Evolutionary conservation across 1,140 invertebrate species (phyloP).

Genomic region (Ptiloglossa arizonensis): DNA sequence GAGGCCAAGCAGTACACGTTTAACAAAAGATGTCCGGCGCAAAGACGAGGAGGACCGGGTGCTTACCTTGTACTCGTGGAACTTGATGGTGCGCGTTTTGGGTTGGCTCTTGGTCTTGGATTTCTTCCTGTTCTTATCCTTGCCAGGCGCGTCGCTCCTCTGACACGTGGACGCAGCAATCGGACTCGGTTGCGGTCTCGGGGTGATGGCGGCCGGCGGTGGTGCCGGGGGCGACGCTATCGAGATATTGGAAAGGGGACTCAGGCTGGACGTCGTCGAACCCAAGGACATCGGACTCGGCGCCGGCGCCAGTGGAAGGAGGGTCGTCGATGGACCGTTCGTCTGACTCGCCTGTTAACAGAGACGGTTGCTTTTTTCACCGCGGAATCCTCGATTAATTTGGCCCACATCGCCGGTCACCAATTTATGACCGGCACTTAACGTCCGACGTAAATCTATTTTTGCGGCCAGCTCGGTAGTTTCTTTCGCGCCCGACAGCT

Average conservation of each 20-base stretch:
- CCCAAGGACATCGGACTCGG: constrained; percentile 85
- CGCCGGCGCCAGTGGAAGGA: constrained; percentile 81
- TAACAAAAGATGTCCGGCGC: no score
- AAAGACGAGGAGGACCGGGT: no score
- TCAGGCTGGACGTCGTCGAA: constrained; percentile 86
- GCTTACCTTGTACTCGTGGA: constrained; percentile 96
- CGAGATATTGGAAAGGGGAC: constrained; percentile 86
- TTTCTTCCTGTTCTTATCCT: constrained; percentile 94
- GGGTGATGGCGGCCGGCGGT: constrained; percentile 80
- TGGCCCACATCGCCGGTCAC: constrained; percentile 11
- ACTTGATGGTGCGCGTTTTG: constrained; percentile 96
- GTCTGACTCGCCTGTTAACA: constrained; percentile 75
- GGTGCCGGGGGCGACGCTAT: constrained; percentile 84
- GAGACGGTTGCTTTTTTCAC: constrained; percentile 29
- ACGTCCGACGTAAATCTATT: constrained; percentile 47
- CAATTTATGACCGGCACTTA: constrained; percentile 38
- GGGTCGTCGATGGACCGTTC: constrained; percentile 74
- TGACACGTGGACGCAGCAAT: constrained; percentile 73
- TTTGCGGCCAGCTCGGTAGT: not conserved
- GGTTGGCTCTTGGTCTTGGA: constrained; percentile 93
- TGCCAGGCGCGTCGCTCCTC: constrained; percentile 87
- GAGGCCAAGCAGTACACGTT: no score
- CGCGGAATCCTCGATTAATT: constrained; percentile 37
- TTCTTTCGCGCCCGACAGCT: constrained; percentile 1
- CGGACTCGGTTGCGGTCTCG: constrained; percentile 83